Evolutionary conservation across 2,888 invertebrate genomes (phyloP).

Genomic region (Raillietiella orientalis): DNA sequence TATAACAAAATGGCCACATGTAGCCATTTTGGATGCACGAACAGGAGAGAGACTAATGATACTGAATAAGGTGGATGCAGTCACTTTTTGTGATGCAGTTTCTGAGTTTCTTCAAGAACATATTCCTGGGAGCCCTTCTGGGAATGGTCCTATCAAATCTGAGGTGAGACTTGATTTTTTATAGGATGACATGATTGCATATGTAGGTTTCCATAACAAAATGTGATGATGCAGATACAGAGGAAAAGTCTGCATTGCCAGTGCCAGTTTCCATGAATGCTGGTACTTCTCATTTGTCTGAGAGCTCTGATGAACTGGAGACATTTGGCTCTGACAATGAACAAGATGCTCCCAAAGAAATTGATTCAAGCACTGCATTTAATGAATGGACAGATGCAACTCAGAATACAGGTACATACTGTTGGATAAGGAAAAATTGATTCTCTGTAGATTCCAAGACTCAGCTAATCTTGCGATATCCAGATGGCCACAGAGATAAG

Average conservation of each 20-base stretch:
- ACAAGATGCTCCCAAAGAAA: slow-evolving; percentile 5
- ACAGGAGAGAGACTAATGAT: slow-evolving; percentile 24
- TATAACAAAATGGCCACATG: slow-evolving; percentile 23
- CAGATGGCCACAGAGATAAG: slow-evolving; percentile 14
- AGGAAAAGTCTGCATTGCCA: neutral
- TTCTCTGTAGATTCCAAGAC: slow-evolving; percentile 10
- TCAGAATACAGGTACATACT: slow-evolving; percentile 1
- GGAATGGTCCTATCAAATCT: slow-evolving; percentile 1
- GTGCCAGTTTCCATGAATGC: too few relatives aligned
- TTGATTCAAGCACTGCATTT: neutral
- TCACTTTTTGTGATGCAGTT: slow-evolving; percentile 13
- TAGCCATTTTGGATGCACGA: slow-evolving; percentile 28
- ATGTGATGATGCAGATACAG: neutral
- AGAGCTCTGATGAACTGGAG: slow-evolving; percentile 11
- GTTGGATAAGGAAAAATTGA: slow-evolving; percentile 1
- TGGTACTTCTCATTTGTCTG: too few relatives aligned
- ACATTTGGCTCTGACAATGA: slow-evolving; percentile 12
- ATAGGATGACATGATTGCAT: neutral
- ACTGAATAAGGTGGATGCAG: slow-evolving; percentile 14
- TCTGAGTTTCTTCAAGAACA: slow-evolving; percentile 13
- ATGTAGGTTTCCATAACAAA: slow-evolving; percentile 5
- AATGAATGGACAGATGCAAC: neutral
- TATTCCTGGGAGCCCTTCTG: slow-evolving; percentile 9
- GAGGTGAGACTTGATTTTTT: slow-evolving; percentile 1
- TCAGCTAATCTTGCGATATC: slow-evolving; percentile 13